Percentiles rank a stretch among this genome's conserved stretches.
phyloP scores from a whole-genome alignment of 2,888 invertebrate species.

The Nomada fucata region DNA sequence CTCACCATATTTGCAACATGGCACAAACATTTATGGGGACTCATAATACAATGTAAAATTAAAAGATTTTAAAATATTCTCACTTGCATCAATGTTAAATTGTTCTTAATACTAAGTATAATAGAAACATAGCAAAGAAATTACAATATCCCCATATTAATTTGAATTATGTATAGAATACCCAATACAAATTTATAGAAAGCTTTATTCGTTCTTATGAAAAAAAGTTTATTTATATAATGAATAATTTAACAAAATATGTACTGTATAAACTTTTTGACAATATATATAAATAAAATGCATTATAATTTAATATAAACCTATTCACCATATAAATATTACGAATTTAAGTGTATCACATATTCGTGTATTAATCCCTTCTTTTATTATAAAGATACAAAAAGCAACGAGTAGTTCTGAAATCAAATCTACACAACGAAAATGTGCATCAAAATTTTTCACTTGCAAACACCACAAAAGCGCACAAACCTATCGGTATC shows the following conservation, averaged over 20 bases:
- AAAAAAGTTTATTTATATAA: slow-evolving; percentile 53
- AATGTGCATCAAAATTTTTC: slow-evolving; percentile 19
- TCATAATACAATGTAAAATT: no score
- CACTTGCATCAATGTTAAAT: no score
- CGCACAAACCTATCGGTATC: slow-evolving; percentile 28
- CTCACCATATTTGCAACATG: no score
- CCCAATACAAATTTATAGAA: slow-evolving; percentile 13
- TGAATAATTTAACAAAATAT: slow-evolving; percentile 55
- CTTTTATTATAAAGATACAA: slow-evolving; percentile 13
- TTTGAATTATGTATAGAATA: neutral
- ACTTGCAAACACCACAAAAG: neutral
- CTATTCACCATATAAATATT: slow-evolving; percentile 20
- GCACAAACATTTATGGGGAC: no score
- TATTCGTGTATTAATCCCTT: slow-evolving; percentile 11
- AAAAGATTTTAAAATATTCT: no score
- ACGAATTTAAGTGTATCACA: slow-evolving; percentile 27
- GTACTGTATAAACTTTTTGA: slow-evolving; percentile 39
- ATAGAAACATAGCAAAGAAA: no score
- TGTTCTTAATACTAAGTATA: no score
- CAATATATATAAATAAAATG: slow-evolving; percentile 33
- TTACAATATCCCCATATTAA: neutral
- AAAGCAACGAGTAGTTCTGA: neutral
- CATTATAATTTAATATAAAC: slow-evolving; percentile 38
- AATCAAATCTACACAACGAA: slow-evolving; percentile 3
- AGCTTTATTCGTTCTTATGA: slow-evolving; percentile 5